A percentile compares a stretch with the other conserved stretches of the same genome.
Evolutionary conservation across 2,888 invertebrate species (phyloP).

Genomic region (Aspidiotus destructor): DNA sequence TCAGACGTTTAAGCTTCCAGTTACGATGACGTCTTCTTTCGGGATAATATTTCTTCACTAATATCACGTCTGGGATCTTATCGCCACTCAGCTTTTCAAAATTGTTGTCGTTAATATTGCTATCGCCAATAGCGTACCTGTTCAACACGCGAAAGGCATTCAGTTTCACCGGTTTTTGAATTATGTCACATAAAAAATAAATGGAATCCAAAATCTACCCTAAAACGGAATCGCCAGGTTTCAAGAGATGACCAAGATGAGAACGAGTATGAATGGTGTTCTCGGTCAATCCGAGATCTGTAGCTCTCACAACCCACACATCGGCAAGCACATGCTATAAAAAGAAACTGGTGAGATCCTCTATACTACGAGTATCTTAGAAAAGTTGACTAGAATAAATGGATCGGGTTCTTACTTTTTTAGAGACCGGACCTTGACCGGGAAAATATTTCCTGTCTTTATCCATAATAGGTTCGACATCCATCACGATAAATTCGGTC

Average conservation of each 20-base stretch:
- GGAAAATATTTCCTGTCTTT: slow-evolving; percentile 69
- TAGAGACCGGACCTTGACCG: slow-evolving; percentile 79
- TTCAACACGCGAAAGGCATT: too few species aligned
- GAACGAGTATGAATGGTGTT: slow-evolving; percentile 77
- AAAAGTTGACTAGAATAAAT: neutral
- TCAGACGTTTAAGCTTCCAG: slow-evolving; percentile 88
- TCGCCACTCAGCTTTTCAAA: slow-evolving; percentile 69
- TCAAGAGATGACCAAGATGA: slow-evolving; percentile 87
- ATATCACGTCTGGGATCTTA: slow-evolving; percentile 74
- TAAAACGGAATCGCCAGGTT: slow-evolving; percentile 83
- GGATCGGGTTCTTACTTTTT: slow-evolving; percentile 47
- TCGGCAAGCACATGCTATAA: slow-evolving; percentile 73
- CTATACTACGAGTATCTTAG: neutral
- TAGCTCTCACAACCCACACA: slow-evolving; percentile 83
- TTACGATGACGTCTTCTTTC: slow-evolving; percentile 65
- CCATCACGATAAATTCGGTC: slow-evolving; percentile 87
- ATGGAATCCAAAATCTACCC: slow-evolving; percentile 51
- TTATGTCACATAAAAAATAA: neutral
- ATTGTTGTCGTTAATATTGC: slow-evolving; percentile 81
- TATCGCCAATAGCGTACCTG: slow-evolving; percentile 70
- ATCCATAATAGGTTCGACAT: slow-evolving; percentile 68
- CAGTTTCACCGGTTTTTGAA: neutral
- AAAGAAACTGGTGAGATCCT: neutral
- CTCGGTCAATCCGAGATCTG: slow-evolving; percentile 72
- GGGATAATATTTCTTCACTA: slow-evolving; percentile 86